These are phyloP conservation scores for Chiloscyllium plagiosum DNA, from an alignment of 2,113 vertebrate species.

Conservation along the genomic window DNA sequence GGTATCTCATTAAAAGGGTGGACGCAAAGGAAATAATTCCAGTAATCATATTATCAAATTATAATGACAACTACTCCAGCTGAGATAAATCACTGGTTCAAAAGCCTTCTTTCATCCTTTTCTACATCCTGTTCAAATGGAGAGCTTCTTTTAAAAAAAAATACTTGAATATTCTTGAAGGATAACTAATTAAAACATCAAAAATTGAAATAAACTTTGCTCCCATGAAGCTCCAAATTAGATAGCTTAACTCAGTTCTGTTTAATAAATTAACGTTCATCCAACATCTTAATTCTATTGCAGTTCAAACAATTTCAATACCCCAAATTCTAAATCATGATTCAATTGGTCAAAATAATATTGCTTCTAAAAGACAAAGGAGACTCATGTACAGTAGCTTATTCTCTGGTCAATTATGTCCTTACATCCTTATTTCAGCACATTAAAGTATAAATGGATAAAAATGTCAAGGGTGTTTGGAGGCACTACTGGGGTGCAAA, in stretches of 20 bases:
- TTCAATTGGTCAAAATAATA: background rate
- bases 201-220: background rate
- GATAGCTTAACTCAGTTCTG: background rate
- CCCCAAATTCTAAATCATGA: background rate
- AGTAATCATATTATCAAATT: slow-evolving; percentile 24
- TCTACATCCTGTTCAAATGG: background rate
- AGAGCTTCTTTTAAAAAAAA: background rate
- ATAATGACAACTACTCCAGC: background rate
- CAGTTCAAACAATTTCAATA: background rate
- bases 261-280: background rate
- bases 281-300: background rate
- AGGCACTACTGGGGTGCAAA: background rate
- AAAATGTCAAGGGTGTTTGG: background rate
- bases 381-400: background rate
- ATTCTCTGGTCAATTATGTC: background rate
- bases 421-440: background rate
- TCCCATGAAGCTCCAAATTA: background rate
- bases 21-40: slow-evolving; percentile 18
- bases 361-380: background rate
- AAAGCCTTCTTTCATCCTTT: background rate
- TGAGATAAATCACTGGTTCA: background rate
- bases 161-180: background rate
- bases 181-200: background rate
- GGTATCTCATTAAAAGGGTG: slow-evolving; percentile 26
- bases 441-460: background rate